Evolutionary conservation across 2,113 vertebrate genomes (phyloP).

Genomic region (Salvelinus sp.): DNA sequence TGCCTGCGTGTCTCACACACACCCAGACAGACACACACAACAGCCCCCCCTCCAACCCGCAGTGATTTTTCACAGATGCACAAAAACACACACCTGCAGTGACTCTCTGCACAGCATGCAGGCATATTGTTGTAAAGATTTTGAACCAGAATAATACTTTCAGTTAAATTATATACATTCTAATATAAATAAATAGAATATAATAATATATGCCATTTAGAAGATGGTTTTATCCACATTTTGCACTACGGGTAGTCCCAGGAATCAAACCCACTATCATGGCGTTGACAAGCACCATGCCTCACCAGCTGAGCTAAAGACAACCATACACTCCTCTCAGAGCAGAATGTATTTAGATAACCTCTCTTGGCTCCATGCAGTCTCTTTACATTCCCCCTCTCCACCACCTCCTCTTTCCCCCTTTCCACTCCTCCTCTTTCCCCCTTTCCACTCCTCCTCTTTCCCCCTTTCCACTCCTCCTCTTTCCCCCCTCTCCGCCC

Average conservation of each 20-base stretch:
- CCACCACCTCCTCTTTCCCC: neutral
- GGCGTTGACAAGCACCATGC: too few species aligned
- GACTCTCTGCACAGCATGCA: neutral
- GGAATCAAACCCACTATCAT: too few species aligned
- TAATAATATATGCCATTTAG: too few species aligned
- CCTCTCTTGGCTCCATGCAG: neutral
- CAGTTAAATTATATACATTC: neutral
- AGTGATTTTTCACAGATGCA: slow-evolving; percentile 44
- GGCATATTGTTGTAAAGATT: neutral
- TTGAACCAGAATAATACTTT: neutral
- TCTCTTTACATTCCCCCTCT: neutral
- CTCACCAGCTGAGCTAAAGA: too few species aligned
- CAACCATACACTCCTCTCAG: too few species aligned
- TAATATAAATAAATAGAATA: neutral
- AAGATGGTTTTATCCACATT: neutral
- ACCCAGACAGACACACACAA: slow-evolving; percentile 16
- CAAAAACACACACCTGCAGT: slow-evolving; percentile 48
- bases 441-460: neutral
- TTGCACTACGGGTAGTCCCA: neutral
- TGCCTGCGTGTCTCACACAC: slow-evolving; percentile 29
- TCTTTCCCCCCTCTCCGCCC: neutral
- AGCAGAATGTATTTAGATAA: neutral
- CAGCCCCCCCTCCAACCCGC: neutral
- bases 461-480: neutral
- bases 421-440: neutral